phyloP scores from a whole-genome alignment of 2,113 vertebrate genomes.

The Verasper variegatus region DNA sequence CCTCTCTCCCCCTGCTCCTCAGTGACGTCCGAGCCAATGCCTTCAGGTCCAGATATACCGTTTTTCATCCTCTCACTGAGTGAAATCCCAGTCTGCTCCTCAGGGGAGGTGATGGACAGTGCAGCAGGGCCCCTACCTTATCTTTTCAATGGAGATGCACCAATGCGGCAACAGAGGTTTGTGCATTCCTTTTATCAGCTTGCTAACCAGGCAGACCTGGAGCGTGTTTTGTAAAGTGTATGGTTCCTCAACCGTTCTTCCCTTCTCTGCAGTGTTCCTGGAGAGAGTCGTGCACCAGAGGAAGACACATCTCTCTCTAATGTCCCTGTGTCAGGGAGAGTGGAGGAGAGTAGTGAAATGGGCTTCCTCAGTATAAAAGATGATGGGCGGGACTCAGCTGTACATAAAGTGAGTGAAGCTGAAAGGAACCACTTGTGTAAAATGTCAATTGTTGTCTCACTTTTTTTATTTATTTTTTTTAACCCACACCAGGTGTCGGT shows the following conservation, averaged over 20 bases:
- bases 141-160: conserved; percentile 13
- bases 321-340: not conserved
- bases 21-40: conserved; percentile 51
- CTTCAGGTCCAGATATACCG: conserved; percentile 70
- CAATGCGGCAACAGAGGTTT: conserved; percentile 55
- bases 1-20: not conserved
- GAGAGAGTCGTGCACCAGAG: not conserved
- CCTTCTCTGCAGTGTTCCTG: conserved; percentile 76
- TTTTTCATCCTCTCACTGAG: conserved; percentile 81
- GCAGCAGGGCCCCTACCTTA: conserved; percentile 4
- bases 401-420: conserved; percentile 21
- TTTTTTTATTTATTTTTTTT: conserved; percentile 6
- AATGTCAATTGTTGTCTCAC: not conserved
- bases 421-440: not conserved
- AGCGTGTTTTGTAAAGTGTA: not conserved
- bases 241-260: not conserved
- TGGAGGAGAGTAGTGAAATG: not conserved
- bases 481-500: conserved; percentile 16
- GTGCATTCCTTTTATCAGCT: not conserved
- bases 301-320: not conserved
- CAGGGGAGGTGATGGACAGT: conserved; percentile 10
- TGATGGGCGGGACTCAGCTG: not conserved
- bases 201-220: not conserved
- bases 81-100: conserved; percentile 68
- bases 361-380: not conserved